phyloP scores from a whole-genome alignment of 2,113 vertebrate species.

The Phycodurus eques region DNA sequence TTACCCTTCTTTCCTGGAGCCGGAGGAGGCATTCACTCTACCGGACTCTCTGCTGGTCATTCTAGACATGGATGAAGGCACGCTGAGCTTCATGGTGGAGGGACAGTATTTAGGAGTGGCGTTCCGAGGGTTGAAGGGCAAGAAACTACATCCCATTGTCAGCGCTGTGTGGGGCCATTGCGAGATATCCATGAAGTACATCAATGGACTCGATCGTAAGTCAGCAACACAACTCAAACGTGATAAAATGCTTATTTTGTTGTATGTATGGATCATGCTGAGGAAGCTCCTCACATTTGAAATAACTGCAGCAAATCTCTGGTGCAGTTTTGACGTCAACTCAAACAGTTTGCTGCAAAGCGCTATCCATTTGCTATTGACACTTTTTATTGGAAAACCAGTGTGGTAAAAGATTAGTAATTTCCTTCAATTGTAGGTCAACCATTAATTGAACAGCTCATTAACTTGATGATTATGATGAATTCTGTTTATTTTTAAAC shows the following conservation, averaged over 20 bases:
- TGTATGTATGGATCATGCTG: neutral
- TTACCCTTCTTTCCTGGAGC: conserved; percentile 90
- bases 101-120: conserved; percentile 97
- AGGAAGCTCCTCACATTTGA: neutral
- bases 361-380: no score
- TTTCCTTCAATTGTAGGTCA: neutral
- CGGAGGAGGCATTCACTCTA: conserved; percentile 88
- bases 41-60: conserved; percentile 91
- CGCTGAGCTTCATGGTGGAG: conserved; percentile 93
- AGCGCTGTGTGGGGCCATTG: conserved; percentile 98
- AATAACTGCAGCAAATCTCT: neutral
- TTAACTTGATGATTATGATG: neutral
- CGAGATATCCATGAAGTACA: conserved; percentile 96
- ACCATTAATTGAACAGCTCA: neutral
- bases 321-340: no score
- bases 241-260: neutral
- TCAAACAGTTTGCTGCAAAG: no score
- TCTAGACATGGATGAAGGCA: conserved; percentile 98
- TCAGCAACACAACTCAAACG: conserved; percentile 10
- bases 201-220: conserved; percentile 98
- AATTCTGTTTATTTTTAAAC: neutral
- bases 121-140: conserved; percentile 92
- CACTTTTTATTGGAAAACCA: no score
- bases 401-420: neutral
- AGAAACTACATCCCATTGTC: conserved; percentile 94